Base-by-base conservation (phyloP, 2,888 invertebrate genomes). In the Apeira syringaria region DNA sequence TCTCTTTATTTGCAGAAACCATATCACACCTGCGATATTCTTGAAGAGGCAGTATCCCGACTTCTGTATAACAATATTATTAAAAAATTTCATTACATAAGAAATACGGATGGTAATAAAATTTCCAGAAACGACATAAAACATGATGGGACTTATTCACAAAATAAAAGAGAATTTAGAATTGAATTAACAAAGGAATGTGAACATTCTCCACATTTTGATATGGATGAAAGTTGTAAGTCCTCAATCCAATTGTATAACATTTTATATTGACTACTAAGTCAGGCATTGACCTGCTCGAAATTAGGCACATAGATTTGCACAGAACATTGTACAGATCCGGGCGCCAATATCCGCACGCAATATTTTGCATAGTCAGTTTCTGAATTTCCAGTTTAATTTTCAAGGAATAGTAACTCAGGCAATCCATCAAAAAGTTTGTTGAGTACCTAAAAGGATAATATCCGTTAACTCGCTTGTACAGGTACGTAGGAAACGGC, bases 171-270 rank as follows among this genome's bases (percentile, higher is more conserved):
- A 3, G 22, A 11, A 54, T 72, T n/a, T 61, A 95, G 18, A 64
- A 82, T 96, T 0, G 72, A 89, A 13, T 73, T 96, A 29, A 76
- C 73, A 12, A 72, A 81, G 1, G 72, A 87, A 0, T 97, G 96
- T 70, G 92, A 93, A 61, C 76, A 83, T 0, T 90, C 90, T 64
- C 96, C 96, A 0, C 75, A 91, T 48, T 78, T 93, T 22, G 73
- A 91, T 26, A 95, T 95, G 93, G 92, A 94, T 64, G 97, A 97
- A 82, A 91, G 92, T 52, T 97, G 94, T 95, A 89, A 91, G 93
- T 71, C 7, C 4, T 2, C 1, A 31, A 8, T 31, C 2, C 3
- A 5, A 7, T 22, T 22, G 6, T 22, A n/a, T 22, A 22, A 4
- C n/a, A n/a, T n/a, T n/a, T n/a, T n/a, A n/a, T n/a, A n/a, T n/a